Evolutionary conservation across 2,888 invertebrate species (phyloP).

Genomic region (Biston betularia): DNA sequence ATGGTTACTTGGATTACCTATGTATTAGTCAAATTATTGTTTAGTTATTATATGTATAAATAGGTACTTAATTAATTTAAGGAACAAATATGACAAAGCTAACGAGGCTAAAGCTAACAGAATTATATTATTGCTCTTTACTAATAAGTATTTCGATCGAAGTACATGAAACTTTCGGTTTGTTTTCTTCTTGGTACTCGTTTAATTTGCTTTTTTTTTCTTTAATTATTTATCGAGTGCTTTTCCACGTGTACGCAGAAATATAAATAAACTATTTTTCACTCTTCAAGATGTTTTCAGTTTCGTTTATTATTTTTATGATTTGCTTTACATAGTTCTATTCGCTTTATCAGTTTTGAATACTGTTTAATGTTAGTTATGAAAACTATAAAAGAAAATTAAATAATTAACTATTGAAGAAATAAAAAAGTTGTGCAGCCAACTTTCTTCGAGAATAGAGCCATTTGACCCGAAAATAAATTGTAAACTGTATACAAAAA

Average conservation of each 20-base stretch:
- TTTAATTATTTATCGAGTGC: neutral
- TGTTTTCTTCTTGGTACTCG: neutral
- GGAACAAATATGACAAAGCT: conserved; percentile 74
- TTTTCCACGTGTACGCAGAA: neutral
- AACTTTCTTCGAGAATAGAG: too few species aligned
- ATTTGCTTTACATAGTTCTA: neutral
- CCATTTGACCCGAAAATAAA: too few species aligned
- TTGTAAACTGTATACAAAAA: too few species aligned
- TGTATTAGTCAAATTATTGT: conserved; percentile 76
- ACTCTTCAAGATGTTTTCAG: neutral
- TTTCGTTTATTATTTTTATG: neutral
- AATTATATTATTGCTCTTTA: conserved; percentile 39
- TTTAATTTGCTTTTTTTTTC: neutral
- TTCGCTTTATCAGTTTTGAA: neutral
- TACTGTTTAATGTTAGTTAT: too few species aligned
- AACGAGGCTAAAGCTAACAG: conserved; percentile 70
- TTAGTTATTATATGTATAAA: conserved; percentile 66
- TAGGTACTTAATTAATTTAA: conserved; percentile 65
- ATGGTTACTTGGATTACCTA: conserved; percentile 81
- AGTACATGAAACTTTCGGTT: neutral
- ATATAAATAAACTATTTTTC: too few species aligned
- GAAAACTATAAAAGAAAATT: too few species aligned
- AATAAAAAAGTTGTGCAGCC: too few species aligned
- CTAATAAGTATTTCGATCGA: conserved; percentile 7
- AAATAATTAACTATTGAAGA: too few species aligned